Evolutionary conservation across 2,888 invertebrate genomes (phyloP).

Genomic region (Micoletzkya japonica): DNA sequence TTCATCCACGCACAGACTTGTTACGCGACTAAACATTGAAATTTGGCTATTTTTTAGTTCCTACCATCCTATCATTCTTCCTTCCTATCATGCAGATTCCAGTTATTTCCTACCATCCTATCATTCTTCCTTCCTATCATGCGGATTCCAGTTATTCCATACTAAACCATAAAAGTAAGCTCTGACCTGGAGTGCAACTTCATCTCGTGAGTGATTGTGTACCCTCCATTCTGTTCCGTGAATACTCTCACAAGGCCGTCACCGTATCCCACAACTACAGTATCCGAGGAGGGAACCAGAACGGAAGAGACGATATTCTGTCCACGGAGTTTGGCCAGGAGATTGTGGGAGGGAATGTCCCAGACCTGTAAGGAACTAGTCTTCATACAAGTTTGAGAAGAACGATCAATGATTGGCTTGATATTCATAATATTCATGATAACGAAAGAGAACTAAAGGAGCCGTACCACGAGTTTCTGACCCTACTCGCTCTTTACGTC

Average conservation of each 20-base stretch:
- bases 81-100: background rate
- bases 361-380: constrained; percentile 8
- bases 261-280: constrained; percentile 5
- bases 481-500: too few species aligned
- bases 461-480: too few species aligned
- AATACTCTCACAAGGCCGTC: constrained; percentile 24
- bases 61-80: background rate
- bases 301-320: constrained; percentile 22
- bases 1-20: background rate
- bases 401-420: too few species aligned
- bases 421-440: background rate
- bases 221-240: constrained; percentile 1
- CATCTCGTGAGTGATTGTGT: constrained; percentile 12
- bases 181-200: constrained; percentile 15
- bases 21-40: constrained; percentile 8
- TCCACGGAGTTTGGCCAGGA: constrained; percentile 18
- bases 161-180: background rate
- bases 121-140: background rate
- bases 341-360: constrained; percentile 16
- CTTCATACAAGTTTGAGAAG: background rate
- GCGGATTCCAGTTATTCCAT: background rate
- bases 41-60: background rate
- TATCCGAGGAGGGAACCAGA: background rate
- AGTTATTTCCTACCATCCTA: background rate
- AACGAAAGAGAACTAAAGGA: too few species aligned